phyloP scores from a whole-genome alignment of 1,140 invertebrate species.

The Cydia amplana region DNA sequence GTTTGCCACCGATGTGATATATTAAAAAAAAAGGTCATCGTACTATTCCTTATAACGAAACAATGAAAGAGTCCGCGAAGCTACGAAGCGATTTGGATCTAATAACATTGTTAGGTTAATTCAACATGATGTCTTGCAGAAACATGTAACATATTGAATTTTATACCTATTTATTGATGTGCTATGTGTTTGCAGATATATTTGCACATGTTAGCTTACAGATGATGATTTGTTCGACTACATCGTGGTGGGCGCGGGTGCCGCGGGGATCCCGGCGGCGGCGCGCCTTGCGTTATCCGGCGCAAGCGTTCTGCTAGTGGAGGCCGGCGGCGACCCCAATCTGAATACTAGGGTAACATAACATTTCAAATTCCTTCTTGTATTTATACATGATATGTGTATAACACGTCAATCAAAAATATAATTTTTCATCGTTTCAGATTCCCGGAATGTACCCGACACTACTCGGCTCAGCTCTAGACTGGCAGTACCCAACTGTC shows the following conservation, averaged over 20 bases:
- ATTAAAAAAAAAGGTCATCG: no score
- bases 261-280: slow-evolving; percentile 54
- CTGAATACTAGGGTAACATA: slow-evolving; percentile 45
- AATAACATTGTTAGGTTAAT: no score
- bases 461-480: slow-evolving; percentile 44
- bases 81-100: no score
- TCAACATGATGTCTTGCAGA: no score
- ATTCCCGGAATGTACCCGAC: slow-evolving; percentile 44
- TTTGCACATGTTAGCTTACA: slow-evolving; percentile 33
- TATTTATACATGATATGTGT: neutral
- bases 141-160: no score
- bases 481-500: slow-evolving; percentile 58
- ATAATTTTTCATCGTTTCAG: slow-evolving; percentile 39
- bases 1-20: no score
- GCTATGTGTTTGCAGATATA: neutral
- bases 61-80: no score
- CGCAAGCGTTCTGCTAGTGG: slow-evolving; percentile 49
- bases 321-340: slow-evolving; percentile 55
- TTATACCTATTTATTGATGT: no score
- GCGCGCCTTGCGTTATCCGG: slow-evolving; percentile 56
- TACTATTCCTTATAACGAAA: no score
- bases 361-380: neutral
- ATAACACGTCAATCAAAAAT: neutral
- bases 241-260: slow-evolving; percentile 65
- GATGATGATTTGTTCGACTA: slow-evolving; percentile 61